These are phyloP conservation scores for Drosophila mayaguana DNA, from an alignment of 2,888 invertebrate genomes.

Conservation along the genomic window DNA sequence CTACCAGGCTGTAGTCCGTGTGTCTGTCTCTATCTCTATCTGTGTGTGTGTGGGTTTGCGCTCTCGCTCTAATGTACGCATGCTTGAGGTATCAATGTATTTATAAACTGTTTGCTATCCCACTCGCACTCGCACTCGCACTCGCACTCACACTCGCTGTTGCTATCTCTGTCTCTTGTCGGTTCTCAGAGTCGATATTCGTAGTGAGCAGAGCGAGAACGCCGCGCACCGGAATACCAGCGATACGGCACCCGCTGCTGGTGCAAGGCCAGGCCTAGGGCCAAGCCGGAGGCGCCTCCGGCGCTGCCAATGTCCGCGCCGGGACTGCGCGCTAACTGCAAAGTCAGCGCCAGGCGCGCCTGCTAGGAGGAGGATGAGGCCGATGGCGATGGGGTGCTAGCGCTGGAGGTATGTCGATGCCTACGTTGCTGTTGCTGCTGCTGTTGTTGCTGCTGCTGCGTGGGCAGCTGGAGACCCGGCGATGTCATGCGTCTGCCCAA, in stretches of 20 bases:
- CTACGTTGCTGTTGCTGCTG: slow-evolving; percentile 35
- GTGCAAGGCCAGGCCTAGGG: slow-evolving; percentile 51
- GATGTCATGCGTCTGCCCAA: slow-evolving; percentile 59
- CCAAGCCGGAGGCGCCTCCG: slow-evolving; percentile 33
- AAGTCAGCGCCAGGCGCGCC: slow-evolving; percentile 75
- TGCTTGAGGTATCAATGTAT: slow-evolving; percentile 54
- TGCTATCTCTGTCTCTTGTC: slow-evolving; percentile 1
- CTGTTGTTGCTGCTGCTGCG: slow-evolving; percentile 24
- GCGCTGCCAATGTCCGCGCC: slow-evolving; percentile 73
- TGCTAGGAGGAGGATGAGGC: slow-evolving; percentile 84
- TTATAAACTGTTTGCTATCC: slow-evolving; percentile 14
- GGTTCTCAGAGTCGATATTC: slow-evolving; percentile 83
- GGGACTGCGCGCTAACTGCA: slow-evolving; percentile 82
- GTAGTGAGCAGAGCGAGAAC: slow-evolving; percentile 84
- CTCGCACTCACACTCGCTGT: not conserved
- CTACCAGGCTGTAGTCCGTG: not conserved
- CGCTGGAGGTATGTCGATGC: slow-evolving; percentile 59
- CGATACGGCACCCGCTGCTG: slow-evolving; percentile 81
- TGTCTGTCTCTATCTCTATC: not conserved
- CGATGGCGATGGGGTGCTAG: slow-evolving; percentile 73
- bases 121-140: slow-evolving; percentile 9
- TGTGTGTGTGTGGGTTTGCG: not conserved
- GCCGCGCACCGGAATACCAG: slow-evolving; percentile 84
- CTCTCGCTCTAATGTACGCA: slow-evolving; percentile 36
- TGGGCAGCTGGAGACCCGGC: slow-evolving; percentile 31